Percentiles rank a stretch among this genome's conserved stretches.
Evolutionary conservation across 2,113 vertebrate species (phyloP).

Genomic region (Drymodes brunneopygia): DNA sequence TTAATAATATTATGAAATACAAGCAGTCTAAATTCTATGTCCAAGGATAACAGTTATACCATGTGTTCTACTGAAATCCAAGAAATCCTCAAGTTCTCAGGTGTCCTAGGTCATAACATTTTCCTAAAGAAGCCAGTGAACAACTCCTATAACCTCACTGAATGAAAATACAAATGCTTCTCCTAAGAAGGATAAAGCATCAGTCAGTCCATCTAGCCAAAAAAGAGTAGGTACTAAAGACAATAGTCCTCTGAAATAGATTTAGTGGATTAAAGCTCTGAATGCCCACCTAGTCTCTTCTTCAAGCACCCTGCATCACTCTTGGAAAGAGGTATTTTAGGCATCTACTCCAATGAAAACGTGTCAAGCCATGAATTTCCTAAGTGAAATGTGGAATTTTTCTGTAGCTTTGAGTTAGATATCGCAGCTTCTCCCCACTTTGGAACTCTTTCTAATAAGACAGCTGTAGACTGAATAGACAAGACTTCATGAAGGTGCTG

Average conservation of each 20-base stretch:
- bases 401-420: neutral
- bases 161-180: neutral
- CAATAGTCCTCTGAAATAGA: neutral
- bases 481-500: neutral
- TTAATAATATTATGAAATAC: neutral
- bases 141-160: neutral
- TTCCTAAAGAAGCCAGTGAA: neutral
- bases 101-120: neutral
- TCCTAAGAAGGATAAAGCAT: neutral
- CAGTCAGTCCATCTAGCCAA: neutral
- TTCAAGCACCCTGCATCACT: neutral
- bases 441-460: neutral
- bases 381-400: neutral
- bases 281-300: neutral
- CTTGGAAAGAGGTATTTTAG: neutral
- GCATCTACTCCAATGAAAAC: neutral
- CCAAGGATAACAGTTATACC: neutral
- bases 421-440: neutral
- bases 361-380: neutral
- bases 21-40: neutral
- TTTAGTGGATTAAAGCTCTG: neutral
- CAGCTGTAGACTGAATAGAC: neutral
- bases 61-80: neutral
- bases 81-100: neutral
- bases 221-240: neutral